phyloP scores from a whole-genome alignment of 2,797 vertebrate genomes.

The Galaxias olidus region DNA sequence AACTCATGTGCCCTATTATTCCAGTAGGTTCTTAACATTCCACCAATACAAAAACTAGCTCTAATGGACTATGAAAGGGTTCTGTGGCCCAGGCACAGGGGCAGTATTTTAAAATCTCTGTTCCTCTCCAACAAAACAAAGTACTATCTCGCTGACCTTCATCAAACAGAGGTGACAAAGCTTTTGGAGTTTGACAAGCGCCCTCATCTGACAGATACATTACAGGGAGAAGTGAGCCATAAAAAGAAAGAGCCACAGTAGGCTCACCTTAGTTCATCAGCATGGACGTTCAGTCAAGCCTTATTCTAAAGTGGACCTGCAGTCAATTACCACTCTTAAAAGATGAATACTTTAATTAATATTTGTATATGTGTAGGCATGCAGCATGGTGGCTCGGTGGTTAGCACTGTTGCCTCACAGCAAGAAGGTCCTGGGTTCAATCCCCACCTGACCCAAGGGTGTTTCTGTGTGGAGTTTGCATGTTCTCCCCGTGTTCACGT shows the following conservation, averaged over 20 bases:
- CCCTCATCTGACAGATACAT: conserved; percentile 5
- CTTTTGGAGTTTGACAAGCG: background rate
- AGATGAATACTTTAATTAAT: no score
- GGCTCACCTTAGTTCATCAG: background rate
- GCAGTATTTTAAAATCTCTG: background rate
- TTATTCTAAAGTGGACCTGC: no score
- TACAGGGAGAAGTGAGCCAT: conserved; percentile 19
- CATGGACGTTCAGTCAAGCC: no score
- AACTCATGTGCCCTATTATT: background rate
- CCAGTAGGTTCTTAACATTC: background rate
- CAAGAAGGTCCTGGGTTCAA: no score
- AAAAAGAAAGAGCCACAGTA: conserved; percentile 22
- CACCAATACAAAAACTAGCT: background rate
- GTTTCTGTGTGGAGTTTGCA: no score
- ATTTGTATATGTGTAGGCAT: no score
- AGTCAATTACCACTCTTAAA: no score
- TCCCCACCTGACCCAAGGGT: no score
- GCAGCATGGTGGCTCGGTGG: no score
- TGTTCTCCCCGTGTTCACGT: no score
- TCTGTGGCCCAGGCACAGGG: background rate
- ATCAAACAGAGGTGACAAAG: background rate
- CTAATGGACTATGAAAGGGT: background rate
- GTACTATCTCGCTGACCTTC: background rate
- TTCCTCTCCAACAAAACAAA: no score
- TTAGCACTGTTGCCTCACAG: no score